Base-by-base conservation (phyloP, 2,888 invertebrate genomes). In the Agonopterix alstromeriana region DNA sequence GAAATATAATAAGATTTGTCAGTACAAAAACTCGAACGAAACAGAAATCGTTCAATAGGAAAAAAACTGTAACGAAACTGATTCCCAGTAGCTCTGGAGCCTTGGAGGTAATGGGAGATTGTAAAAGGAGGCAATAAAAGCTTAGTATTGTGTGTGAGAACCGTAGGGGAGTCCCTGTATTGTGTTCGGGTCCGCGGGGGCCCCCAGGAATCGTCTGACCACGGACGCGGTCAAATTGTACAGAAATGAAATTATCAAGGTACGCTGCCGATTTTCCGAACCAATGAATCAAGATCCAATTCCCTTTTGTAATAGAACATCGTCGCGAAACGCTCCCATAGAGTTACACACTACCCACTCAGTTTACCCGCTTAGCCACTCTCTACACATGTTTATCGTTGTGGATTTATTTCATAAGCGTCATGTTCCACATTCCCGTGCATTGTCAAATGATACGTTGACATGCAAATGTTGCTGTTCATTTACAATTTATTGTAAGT, bases 241-340 rank as follows among this genome's bases (percentile, higher is more conserved):
- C 87, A 88, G 88, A 88, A 88, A 88, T 88, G 88, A 87, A 88
- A 88, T 88, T 88, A 88, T 88, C 88, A 88, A 88, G 88, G 88
- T 87, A 87, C 88, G 86, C 77, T 87, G 84, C 85, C 88, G 88
- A 88, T 88, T 88, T 88, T 88, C 88, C 86, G 88, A 84, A 79
- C 88, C 88, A 88, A 88, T 88, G 88, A 88, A 86, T 88, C 88
- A 88, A 85, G 85, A 88, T 88, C 87, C 88, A 87, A 88, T 88
- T 85, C 87, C 86, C 88, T 87, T 87, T 88, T 86, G 88, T 88
- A 87, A 88, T 88, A 87, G 87, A 88, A 88, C 86, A 86, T 85
- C 82, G 85, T 86, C 87, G 84, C 87, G 80, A 82, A 79, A 78
- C 76, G 80, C 80, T 80, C 74, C 76, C 76, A 77, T 81, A 74